Percentiles rank a stretch among this genome's conserved stretches.
These are phyloP conservation scores for Peucedramus taeniatus DNA, from an alignment of 2,113 vertebrate species.

Conservation along the genomic window DNA sequence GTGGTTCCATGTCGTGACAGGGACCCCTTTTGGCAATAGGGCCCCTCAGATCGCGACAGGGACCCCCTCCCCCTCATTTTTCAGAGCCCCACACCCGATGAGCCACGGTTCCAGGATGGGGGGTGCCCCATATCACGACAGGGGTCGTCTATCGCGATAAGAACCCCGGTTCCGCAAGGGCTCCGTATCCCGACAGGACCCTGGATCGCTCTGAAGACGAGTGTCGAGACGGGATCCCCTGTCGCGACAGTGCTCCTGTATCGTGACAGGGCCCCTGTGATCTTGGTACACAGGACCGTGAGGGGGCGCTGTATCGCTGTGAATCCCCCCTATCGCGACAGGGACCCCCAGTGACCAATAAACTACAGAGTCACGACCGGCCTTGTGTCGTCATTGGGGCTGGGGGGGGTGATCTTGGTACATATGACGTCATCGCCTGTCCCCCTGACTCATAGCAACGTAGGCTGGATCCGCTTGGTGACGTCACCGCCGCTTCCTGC, in stretches of 20 bases:
- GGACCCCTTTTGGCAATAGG: too few relatives aligned
- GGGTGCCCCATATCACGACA: rapidly evolving
- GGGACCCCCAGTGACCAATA: background rate
- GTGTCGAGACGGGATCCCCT: rapidly evolving
- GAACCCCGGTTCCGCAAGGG: rapidly evolving
- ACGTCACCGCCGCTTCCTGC: background rate
- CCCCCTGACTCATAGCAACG: background rate
- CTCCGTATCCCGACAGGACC: rapidly evolving
- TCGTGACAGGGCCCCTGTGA: too few relatives aligned
- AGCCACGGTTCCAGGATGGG: rapidly evolving
- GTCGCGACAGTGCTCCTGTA: rapidly evolving
- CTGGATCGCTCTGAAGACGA: rapidly evolving
- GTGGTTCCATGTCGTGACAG: rapidly evolving
- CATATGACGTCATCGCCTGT: rapidly evolving
- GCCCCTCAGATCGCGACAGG: too few relatives aligned
- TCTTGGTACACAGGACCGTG: rapidly evolving
- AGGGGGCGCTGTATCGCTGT: rapidly evolving
- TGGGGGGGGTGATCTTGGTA: too few relatives aligned
- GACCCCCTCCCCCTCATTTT: too few relatives aligned
- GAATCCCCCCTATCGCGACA: rapidly evolving
- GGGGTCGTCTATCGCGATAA: rapidly evolving
- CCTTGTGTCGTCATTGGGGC: background rate
- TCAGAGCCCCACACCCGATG: too few relatives aligned
- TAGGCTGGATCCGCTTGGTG: rapidly evolving
- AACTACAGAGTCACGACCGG: background rate